Conservation (phyloP, 2,888 invertebrate species). For the Nymphalis polychloros region DNA sequence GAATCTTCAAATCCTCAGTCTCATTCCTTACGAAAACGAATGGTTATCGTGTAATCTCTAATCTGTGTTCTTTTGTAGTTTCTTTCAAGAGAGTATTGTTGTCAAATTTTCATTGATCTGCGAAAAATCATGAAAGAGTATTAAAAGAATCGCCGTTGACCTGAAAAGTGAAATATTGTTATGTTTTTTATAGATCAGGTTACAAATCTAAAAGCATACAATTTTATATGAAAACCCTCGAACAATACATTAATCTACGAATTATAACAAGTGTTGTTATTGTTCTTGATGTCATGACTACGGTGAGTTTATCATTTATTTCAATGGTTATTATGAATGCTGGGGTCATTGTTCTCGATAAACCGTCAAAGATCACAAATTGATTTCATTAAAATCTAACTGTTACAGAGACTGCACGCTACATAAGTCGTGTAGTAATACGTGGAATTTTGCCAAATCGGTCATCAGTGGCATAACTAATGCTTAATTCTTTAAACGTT, state of each 20-base stretch:
- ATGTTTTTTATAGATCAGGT: not conserved
- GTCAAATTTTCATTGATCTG: slow-evolving; percentile 13
- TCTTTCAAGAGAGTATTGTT: slow-evolving; percentile 9
- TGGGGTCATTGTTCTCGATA: slow-evolving; percentile 60
- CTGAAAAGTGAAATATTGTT: not conserved
- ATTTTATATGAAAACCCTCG: slow-evolving; percentile 1
- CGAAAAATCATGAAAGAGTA: not conserved
- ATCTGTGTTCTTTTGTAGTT: slow-evolving; percentile 7
- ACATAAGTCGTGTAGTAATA: slow-evolving; percentile 46
- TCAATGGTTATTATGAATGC: slow-evolving; percentile 30
- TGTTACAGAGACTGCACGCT: slow-evolving; percentile 46
- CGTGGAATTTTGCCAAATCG: slow-evolving; percentile 76
- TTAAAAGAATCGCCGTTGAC: not conserved
- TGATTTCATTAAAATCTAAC: slow-evolving; percentile 57
- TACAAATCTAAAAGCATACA: not conserved
- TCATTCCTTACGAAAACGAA: slow-evolving; percentile 4
- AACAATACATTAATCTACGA: slow-evolving; percentile 5
- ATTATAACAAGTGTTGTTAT: slow-evolving; percentile 24
- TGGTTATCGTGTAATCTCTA: not conserved
- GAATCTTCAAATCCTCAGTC: not conserved
- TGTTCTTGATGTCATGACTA: slow-evolving; percentile 54
- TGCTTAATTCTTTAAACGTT: slow-evolving; percentile 21
- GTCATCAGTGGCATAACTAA: slow-evolving; percentile 52
- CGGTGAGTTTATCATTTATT: slow-evolving; percentile 57
- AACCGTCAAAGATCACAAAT: slow-evolving; percentile 53